phyloP scores from a whole-genome alignment of 2,888 invertebrate genomes.

The Uloborus plumipes region DNA sequence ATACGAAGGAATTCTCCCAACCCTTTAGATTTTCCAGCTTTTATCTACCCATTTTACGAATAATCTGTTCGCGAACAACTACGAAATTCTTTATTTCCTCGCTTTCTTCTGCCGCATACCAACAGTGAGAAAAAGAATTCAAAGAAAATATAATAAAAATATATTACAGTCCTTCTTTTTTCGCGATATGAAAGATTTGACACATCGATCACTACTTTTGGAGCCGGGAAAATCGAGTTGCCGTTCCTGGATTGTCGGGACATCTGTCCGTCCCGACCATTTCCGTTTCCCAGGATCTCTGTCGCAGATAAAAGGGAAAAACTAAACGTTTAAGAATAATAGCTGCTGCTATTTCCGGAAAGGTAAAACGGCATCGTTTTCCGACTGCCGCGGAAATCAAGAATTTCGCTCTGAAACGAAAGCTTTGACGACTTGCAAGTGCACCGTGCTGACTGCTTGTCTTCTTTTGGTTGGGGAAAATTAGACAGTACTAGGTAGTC shows the following conservation, averaged over 20 bases:
- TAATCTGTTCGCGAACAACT: slow-evolving; percentile 2
- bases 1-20: neutral
- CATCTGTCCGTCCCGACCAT: slow-evolving; percentile 5
- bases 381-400: neutral
- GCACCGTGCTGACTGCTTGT: no score
- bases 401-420: neutral
- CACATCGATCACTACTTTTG: neutral
- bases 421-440: neutral
- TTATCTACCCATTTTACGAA: slow-evolving; percentile 3
- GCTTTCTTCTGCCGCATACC: no score
- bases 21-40: neutral
- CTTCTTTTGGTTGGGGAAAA: no score
- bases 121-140: no score
- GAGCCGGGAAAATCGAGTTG: neutral
- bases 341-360: slow-evolving; percentile 1
- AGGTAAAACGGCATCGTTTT: neutral
- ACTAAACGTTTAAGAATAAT: neutral
- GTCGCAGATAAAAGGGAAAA: neutral
- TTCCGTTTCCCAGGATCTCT: slow-evolving; percentile 4
- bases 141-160: no score
- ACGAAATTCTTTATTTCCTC: no score
- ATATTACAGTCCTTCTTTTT: no score
- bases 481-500: no score
- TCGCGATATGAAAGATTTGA: slow-evolving; percentile 5
- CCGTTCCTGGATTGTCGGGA: slow-evolving; percentile 3